Evolutionary conservation across 2,888 invertebrate genomes (phyloP).

Genomic region (Aspidiotus destructor): DNA sequence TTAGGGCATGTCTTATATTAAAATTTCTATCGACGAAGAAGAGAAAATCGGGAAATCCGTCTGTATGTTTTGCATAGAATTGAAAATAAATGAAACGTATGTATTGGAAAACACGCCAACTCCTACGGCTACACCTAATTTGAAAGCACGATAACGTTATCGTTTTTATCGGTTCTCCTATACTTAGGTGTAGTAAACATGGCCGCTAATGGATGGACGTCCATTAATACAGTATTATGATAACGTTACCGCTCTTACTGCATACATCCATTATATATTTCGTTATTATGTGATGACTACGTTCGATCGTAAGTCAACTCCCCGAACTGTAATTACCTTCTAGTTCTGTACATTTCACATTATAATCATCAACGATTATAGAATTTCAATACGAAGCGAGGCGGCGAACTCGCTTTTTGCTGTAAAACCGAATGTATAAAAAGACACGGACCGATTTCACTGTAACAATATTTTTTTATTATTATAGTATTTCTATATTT

Average conservation of each 20-base stretch:
- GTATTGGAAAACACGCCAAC: no score
- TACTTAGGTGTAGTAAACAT: conserved; percentile 24
- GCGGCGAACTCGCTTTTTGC: conserved; percentile 23
- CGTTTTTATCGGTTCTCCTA: conserved; percentile 19
- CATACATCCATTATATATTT: conserved; percentile 31
- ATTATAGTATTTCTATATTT: conserved; percentile 3
- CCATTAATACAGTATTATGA: conserved; percentile 31
- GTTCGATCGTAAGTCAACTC: conserved; percentile 32
- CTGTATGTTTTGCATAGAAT: no score
- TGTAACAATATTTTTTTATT: conserved; percentile 3
- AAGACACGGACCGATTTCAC: conserved; percentile 11
- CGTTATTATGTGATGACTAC: conserved; percentile 32
- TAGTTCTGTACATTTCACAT: conserved; percentile 30
- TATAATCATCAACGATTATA: conserved; percentile 32
- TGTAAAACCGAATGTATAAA: conserved; percentile 9
- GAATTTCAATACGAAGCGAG: conserved; percentile 30
- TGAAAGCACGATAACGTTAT: conserved; percentile 31
- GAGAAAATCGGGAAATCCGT: no score
- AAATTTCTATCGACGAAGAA: no score
- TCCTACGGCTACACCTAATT: conserved; percentile 23
- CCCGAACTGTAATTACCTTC: conserved; percentile 30
- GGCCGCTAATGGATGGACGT: conserved; percentile 33
- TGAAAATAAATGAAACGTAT: no score
- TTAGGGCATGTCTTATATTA: no score
- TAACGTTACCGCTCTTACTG: conserved; percentile 23